phyloP scores from a whole-genome alignment of 2,888 invertebrate species.

The Gari tellinella region DNA sequence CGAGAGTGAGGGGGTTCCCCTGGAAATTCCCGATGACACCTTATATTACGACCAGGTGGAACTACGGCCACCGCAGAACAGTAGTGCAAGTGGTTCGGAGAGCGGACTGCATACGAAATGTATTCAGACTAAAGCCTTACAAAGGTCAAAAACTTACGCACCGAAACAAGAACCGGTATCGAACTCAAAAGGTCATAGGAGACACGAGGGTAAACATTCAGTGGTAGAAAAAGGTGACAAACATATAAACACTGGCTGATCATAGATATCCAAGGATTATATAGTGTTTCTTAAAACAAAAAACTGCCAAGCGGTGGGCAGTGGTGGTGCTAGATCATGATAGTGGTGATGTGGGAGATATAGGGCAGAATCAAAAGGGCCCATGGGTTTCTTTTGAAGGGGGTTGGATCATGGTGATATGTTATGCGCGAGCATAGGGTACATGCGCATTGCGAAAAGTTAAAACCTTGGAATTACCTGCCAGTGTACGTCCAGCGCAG shows the following conservation, averaged over 20 bases:
- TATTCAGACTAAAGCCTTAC: slow-evolving; percentile 11
- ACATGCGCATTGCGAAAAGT: too few species aligned
- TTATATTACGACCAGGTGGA: slow-evolving; percentile 61
- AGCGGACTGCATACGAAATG: slow-evolving; percentile 29
- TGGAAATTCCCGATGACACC: slow-evolving; percentile 73
- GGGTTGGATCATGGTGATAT: too few species aligned
- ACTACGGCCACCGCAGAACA: slow-evolving; percentile 39
- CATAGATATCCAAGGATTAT: too few species aligned
- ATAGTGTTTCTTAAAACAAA: too few species aligned
- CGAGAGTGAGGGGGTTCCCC: slow-evolving; percentile 66
- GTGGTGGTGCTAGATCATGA: too few species aligned
- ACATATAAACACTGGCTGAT: slow-evolving; percentile 13
- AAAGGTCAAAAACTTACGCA: slow-evolving; percentile 26
- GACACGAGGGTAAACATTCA: neutral
- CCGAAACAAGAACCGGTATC: slow-evolving; percentile 3
- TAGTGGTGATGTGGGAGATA: too few species aligned
- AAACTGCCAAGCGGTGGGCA: too few species aligned
- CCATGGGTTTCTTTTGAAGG: too few species aligned
- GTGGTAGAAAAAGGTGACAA: neutral
- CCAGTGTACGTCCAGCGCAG: too few species aligned
- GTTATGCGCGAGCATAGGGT: too few species aligned
- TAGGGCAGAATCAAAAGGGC: too few species aligned
- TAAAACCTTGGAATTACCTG: too few species aligned
- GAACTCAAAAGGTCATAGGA: slow-evolving; percentile 2
- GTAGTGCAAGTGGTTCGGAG: slow-evolving; percentile 60